Conservation (phyloP, 1,140 invertebrate species). For the Drosophila carrolli region DNA sequence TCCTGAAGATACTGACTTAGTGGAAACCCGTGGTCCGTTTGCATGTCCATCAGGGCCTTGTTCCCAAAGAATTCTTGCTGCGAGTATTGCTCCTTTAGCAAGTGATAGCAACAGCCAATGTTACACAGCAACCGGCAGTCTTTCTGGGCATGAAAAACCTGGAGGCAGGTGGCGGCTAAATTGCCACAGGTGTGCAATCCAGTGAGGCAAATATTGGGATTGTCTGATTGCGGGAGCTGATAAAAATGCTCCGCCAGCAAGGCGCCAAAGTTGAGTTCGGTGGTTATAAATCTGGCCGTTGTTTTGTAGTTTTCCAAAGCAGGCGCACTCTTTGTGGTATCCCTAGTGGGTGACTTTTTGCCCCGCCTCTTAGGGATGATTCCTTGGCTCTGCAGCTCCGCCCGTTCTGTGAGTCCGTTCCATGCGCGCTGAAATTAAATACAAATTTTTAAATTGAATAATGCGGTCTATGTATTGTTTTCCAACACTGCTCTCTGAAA, state of each 20-base stretch:
- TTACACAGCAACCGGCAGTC: conserved; percentile 89
- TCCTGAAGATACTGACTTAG: conserved; percentile 88
- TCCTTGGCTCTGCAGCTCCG: conserved; percentile 65
- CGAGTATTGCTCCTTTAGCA: conserved; percentile 89
- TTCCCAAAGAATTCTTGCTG: conserved; percentile 71
- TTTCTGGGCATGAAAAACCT: conserved; percentile 88
- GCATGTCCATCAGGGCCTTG: conserved; percentile 54
- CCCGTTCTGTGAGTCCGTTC: conserved; percentile 84
- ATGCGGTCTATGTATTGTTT: background rate
- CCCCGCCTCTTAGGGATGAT: conserved; percentile 61
- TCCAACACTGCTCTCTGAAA: conserved; percentile 17
- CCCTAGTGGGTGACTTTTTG: conserved; percentile 37
- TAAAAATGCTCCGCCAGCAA: conserved; percentile 85
- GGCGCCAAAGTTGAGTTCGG: conserved; percentile 85
- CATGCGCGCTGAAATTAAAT: conserved; percentile 80
- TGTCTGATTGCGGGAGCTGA: conserved; percentile 24
- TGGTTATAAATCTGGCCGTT: conserved; percentile 84
- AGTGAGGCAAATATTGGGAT: conserved; percentile 86
- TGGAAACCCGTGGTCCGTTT: conserved; percentile 87
- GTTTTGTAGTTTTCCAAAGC: conserved; percentile 84
- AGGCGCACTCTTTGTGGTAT: background rate
- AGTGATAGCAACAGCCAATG: conserved; percentile 96
- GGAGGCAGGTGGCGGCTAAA: conserved; percentile 90
- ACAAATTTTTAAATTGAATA: background rate
- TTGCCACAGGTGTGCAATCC: conserved; percentile 97